phyloP scores from a whole-genome alignment of 2,888 invertebrate species.

The Hydrotaea cyrtoneurina region DNA sequence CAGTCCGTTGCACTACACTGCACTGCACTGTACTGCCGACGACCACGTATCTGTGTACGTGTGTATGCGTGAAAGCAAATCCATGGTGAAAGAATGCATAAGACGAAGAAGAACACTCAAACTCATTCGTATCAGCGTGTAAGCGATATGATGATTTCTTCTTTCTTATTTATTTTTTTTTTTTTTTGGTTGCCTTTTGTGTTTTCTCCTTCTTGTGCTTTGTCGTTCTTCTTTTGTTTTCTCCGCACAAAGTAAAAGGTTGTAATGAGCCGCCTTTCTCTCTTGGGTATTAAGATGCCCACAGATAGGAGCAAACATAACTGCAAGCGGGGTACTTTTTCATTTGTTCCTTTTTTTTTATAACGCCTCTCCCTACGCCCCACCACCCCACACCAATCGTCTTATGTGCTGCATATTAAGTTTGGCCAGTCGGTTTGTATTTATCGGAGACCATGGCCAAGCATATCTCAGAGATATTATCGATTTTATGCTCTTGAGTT shows the following conservation, averaged over 20 bases:
- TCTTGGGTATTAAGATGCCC: not conserved
- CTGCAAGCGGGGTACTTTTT: not conserved
- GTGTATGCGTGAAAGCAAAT: not conserved
- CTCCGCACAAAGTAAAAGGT: slow-evolving; percentile 26
- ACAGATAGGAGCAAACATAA: not conserved
- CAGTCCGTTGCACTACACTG: not conserved
- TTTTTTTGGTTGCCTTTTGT: slow-evolving; percentile 21
- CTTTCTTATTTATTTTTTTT: not conserved
- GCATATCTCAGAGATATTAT: no score
- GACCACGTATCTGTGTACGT: not conserved
- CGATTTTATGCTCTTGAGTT: no score
- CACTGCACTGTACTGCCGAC: not conserved
- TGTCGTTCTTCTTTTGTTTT: not conserved
- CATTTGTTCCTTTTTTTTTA: not conserved
- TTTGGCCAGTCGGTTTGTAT: no score
- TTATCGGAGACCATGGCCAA: no score
- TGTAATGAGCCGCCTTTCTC: slow-evolving; percentile 35
- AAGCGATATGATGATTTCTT: not conserved
- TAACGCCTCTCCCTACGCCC: no score
- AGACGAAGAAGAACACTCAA: not conserved
- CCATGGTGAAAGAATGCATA: not conserved
- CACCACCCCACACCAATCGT: no score
- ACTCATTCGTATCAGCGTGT: not conserved
- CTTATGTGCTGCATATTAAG: no score
- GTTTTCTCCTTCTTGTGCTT: not conserved